Percentiles rank a stretch among this genome's conserved stretches.
Conservation (phyloP, 2,888 invertebrate genomes). For the Perithous albicinctus region DNA sequence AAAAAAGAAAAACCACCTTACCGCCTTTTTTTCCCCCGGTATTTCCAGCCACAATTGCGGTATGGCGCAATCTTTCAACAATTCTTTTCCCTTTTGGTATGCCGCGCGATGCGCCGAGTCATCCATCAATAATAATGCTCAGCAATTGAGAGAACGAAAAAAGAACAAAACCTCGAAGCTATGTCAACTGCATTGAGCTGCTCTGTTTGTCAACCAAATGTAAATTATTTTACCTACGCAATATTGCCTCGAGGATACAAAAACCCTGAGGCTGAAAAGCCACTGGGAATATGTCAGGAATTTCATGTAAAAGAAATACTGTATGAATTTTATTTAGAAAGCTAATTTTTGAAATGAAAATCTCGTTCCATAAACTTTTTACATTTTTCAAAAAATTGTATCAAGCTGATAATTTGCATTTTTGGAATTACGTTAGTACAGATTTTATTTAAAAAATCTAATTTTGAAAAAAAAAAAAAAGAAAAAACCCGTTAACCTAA, state of each 20-base stretch:
- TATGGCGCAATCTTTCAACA: constrained; percentile 25
- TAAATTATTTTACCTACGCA: background rate
- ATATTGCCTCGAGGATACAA: background rate
- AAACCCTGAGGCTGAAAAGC: too few species aligned
- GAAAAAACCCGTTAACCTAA: too few species aligned
- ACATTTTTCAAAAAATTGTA: too few species aligned
- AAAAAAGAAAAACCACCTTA: constrained; percentile 30
- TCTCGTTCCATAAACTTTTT: too few species aligned
- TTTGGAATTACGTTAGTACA: too few species aligned
- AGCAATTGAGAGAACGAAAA: constrained; percentile 9
- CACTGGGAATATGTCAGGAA: background rate
- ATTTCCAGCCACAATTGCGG: background rate
- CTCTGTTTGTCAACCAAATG: constrained; percentile 6
- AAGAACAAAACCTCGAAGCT: background rate
- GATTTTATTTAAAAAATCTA: too few species aligned
- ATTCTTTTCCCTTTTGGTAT: constrained; percentile 24
- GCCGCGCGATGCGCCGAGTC: constrained; percentile 34
- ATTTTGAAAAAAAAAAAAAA: too few species aligned
- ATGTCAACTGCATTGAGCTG: background rate
- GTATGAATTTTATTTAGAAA: too few species aligned
- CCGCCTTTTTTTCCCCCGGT: background rate
- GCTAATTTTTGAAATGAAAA: too few species aligned
- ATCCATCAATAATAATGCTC: constrained; percentile 13
- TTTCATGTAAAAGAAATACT: background rate
- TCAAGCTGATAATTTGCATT: too few species aligned